Conservation (phyloP, 2,113 vertebrate genomes). For the Seriola rivoliana region DNA sequence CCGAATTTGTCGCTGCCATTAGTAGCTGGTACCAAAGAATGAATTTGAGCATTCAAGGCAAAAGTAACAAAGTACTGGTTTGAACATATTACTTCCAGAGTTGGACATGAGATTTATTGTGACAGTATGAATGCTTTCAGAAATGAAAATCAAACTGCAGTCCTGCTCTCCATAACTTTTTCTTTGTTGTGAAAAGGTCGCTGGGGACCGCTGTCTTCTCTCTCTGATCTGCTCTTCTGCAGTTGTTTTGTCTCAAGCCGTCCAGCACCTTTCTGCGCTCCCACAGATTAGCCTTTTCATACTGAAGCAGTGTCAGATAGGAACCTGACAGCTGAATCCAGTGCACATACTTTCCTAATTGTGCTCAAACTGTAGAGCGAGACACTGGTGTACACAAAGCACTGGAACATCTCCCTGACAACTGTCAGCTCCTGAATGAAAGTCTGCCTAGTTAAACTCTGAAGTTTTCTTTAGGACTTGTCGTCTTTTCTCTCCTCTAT, state of each 20-base stretch:
- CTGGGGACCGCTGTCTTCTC: slow-evolving; percentile 24
- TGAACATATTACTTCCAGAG: not conserved
- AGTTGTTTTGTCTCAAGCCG: slow-evolving; percentile 25
- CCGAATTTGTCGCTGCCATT: too few relatives aligned
- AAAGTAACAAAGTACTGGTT: not conserved
- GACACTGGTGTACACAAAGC: slow-evolving; percentile 38
- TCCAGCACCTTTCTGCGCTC: slow-evolving; percentile 36
- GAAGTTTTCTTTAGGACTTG: not conserved
- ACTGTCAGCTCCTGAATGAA: slow-evolving; percentile 41
- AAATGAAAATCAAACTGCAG: not conserved
- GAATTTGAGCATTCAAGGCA: not conserved
- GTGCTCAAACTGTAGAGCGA: slow-evolving; percentile 55
- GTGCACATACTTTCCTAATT: slow-evolving; percentile 68
- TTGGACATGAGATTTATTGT: not conserved
- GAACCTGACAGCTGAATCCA: slow-evolving; percentile 57
- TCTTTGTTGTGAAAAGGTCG: slow-evolving; percentile 16
- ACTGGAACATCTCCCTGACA: slow-evolving; percentile 55
- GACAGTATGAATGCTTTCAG: not conserved
- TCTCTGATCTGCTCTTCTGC: not conserved
- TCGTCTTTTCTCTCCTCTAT: not conserved
- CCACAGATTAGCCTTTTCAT: slow-evolving; percentile 62
- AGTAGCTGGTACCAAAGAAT: too few relatives aligned
- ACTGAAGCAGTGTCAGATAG: not conserved
- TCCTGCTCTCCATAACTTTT: not conserved
- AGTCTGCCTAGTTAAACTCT: slow-evolving; percentile 24